Evolutionary conservation across 2,113 vertebrate genomes (phyloP), one percentile per base, ranked within the genome.

Genomic region (Talpa occidentalis): DNA sequence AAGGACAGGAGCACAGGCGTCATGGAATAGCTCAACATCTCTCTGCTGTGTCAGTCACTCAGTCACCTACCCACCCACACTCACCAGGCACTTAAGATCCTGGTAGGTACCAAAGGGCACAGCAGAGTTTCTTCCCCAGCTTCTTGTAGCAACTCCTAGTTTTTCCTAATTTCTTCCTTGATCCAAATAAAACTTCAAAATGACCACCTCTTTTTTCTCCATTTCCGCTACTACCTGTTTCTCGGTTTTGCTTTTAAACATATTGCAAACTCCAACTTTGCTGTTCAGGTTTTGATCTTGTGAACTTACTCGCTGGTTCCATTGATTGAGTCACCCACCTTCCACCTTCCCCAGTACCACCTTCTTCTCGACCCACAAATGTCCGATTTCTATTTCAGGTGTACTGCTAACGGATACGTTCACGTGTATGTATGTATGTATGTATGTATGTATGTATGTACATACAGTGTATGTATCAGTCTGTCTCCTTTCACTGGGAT

Each of bases 91-190:
- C 11, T 14, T 28, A 16, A 47, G 70, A 30, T 67, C 11, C 54
- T 60, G 26, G 6, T 30, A 2, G 0, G 10, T 32, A 9, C 19
- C 3, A 0, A 19, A 52, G 16, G 14, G 8, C 6, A 24, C 10
- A 19, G 60, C 42, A 49, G 49, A 21, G 3, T 86, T 91, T 82
- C 30, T 59, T 40, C 21, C 37, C 10, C 0, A 4, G 7, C 24
- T 40, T 73, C 47, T 12, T 42, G 21, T 3, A 19, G 37, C 8
- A 6, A 26, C 11, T 0, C n/a, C 14, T 62, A 17, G 35, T 64
- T 5, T 32, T 59, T 66, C 1, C 35, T 86, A 79, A 15, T 17
- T 62, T 73, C 32, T 10, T 84, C 26, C 26, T 28, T 2, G 30
- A 32, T 94, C 44, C 26, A 52, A 22, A 35, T 62, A 1, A 0